Evolutionary conservation across 2,888 invertebrate species (phyloP), one percentile per base, ranked within the genome.

Genomic region (Trypoxylon attenuatum): DNA sequence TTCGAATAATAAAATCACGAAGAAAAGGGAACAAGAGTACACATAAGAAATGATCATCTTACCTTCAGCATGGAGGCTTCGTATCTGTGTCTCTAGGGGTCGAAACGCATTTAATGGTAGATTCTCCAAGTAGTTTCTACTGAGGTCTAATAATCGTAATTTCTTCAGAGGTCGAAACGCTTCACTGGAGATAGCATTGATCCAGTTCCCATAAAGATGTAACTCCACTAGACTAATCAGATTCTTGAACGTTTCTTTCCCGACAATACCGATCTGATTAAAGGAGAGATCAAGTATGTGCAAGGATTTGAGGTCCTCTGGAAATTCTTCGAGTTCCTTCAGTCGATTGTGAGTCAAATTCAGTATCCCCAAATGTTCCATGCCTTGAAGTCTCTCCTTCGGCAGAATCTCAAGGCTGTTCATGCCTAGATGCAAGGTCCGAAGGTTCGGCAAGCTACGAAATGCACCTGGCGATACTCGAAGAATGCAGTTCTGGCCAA

Each of bases 341-440:
- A 97, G 89, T 69, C 91, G 91, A 86, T 97, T 97, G 82, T 92
- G 93, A n/a, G 96, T 95, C 54, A 96, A 90, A 88, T 97, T 96
- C 42, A 97, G 88, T 69, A 92, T 88, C 53, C 93, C 89, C 58
- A 95, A 88, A 67, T 92, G 91, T 77, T 91, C 91, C 68, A 97
- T 89, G 39, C 95, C 95, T 86, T 94, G 93, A 53, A 97, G 89
- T 63, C 96, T 90, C 83, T 96, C 96, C 84, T 94, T 92, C 19
- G 96, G 95, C 78, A 97, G 88, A 71, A 94, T 90, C 86, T 95
- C 94, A 81, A 97, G 88, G 84, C 94, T 94, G 86, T 96, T 96
- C 81, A 93, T 90, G 67, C 94, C 94, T 77, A 96, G 88, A 87
- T 96, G 95, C 53, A 97, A 89, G n/a, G 93, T 92, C 63, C 94